Percentiles rank a stretch among this genome's conserved stretches.
These are phyloP conservation scores for Sinodicranocentrus sp. DNA, from an alignment of 2,888 invertebrate species.

Conservation along the genomic window DNA sequence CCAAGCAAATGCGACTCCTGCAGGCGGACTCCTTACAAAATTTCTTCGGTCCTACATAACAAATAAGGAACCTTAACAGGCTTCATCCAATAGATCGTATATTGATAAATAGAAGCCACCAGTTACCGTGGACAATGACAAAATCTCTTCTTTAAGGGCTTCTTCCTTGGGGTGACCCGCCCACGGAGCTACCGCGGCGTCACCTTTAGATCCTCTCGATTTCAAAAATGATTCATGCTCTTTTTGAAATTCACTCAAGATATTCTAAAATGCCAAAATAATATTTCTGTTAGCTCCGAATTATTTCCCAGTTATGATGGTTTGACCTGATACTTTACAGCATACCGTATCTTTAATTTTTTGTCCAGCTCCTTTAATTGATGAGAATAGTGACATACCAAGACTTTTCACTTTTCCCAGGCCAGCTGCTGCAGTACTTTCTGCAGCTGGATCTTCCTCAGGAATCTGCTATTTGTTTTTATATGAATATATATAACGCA, in stretches of 20 bases:
- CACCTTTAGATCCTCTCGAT: slow-evolving; percentile 86
- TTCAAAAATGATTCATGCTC: slow-evolving; percentile 98
- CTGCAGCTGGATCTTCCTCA: slow-evolving; percentile 69
- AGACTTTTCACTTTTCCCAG: slow-evolving; percentile 86
- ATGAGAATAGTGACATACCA: slow-evolving; percentile 95
- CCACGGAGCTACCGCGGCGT: slow-evolving; percentile 91
- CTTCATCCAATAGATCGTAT: not conserved
- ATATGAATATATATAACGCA: slow-evolving; percentile 20
- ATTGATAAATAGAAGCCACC: slow-evolving; percentile 13
- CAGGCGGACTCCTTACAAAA: slow-evolving; percentile 97
- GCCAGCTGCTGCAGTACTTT: slow-evolving; percentile 67
- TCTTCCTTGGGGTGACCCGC: slow-evolving; percentile 96
- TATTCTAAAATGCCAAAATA: slow-evolving; percentile 83
- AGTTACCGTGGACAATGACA: slow-evolving; percentile 91
- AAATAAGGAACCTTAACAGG: not conserved
- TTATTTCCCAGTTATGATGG: not conserved
- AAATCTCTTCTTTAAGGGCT: slow-evolving; percentile 95
- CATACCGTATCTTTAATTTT: slow-evolving; percentile 89
- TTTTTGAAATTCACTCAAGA: slow-evolving; percentile 97
- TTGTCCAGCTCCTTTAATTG: slow-evolving; percentile 97
- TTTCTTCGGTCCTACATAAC: slow-evolving; percentile 92
- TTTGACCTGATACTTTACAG: no score
- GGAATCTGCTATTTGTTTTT: slow-evolving; percentile 55
- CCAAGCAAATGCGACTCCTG: slow-evolving; percentile 96
- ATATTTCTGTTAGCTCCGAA: not conserved